A percentile compares a stretch with the other conserved stretches of the same genome.
These are phyloP conservation scores for Rotaria socialis DNA, from an alignment of 2,888 invertebrate species.

Conservation along the genomic window DNA sequence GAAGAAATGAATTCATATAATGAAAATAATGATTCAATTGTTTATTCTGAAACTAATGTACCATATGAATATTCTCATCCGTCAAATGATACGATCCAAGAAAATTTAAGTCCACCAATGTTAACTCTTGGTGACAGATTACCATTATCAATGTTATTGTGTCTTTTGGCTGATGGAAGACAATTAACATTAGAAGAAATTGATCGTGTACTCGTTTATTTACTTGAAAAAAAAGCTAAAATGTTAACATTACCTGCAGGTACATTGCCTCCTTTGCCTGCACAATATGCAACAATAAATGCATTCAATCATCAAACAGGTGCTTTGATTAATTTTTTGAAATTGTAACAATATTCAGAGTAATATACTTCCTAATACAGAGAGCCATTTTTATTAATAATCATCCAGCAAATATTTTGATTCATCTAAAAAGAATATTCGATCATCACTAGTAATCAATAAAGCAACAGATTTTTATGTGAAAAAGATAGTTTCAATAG, in stretches of 20 bases:
- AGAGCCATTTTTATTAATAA: too few relatives aligned
- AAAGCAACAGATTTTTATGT: too few relatives aligned
- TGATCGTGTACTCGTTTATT: conserved; percentile 32
- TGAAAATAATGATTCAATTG: not conserved
- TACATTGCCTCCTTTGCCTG: too few relatives aligned
- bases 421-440: too few relatives aligned
- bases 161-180: not conserved
- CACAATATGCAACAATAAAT: too few relatives aligned
- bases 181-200: conserved; percentile 30
- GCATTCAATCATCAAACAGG: too few relatives aligned
- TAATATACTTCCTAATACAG: too few relatives aligned
- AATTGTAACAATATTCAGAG: too few relatives aligned
- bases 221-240: conserved; percentile 1
- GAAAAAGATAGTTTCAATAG: too few relatives aligned
- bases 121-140: not conserved
- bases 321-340: too few relatives aligned
- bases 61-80: not conserved
- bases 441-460: too few relatives aligned
- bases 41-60: not conserved
- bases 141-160: conserved; percentile 5
- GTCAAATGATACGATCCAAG: not conserved
- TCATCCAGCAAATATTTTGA: too few relatives aligned
- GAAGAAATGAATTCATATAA: not conserved
- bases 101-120: not conserved
- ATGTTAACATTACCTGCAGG: conserved; percentile 1